Conservation (phyloP, 2,888 invertebrate genomes). For the Sipha maydis region DNA sequence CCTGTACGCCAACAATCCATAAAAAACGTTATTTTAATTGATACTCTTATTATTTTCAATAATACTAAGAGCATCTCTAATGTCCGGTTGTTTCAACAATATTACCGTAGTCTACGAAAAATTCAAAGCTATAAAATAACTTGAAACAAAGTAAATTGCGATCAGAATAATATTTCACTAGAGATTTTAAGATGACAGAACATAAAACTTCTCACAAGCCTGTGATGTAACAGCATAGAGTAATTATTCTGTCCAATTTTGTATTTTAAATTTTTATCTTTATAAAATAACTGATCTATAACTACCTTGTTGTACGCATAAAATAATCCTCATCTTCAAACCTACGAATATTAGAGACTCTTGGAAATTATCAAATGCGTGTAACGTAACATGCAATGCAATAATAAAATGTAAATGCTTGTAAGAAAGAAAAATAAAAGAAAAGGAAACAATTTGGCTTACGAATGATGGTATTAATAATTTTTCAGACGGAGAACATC, state of each 20-base stretch:
- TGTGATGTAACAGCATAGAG: neutral
- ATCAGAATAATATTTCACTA: neutral
- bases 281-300: neutral
- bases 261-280: neutral
- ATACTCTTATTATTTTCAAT: no score
- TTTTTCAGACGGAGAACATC: conserved; percentile 67
- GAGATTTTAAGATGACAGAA: neutral
- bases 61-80: no score
- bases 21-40: no score
- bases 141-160: neutral
- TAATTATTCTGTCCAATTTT: neutral
- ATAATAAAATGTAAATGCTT: neutral
- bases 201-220: neutral
- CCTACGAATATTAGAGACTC: neutral
- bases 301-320: neutral
- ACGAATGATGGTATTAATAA: neutral
- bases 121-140: no score
- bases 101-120: no score
- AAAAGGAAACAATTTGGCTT: neutral
- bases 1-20: no score
- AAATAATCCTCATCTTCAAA: conserved; percentile 64
- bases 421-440: neutral
- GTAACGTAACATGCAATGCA: neutral
- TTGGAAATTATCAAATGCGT: neutral
- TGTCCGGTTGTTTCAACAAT: no score